Base-by-base conservation (phyloP, 2,797 vertebrate genomes). In the Gouania willdenowi region DNA sequence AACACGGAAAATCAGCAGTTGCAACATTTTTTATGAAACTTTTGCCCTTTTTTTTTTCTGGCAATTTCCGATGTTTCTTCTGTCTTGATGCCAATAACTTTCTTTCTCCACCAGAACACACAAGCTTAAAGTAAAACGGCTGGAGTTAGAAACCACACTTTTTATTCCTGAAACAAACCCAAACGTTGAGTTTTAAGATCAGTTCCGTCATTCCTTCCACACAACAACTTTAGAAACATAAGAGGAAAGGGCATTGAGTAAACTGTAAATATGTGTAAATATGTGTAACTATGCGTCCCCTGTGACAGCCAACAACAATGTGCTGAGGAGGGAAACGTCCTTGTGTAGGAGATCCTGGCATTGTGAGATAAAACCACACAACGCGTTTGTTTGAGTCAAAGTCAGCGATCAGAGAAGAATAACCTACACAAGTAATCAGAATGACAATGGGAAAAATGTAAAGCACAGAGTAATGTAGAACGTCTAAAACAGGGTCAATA, bases 341-440 rank as follows among this genome's bases (percentile, higher is more conserved):
- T 82, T 84, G 79, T 88, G 71, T 84, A 66, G 24, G 35, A 83
- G 78, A 86, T 84, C 77, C 82, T 75, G 76, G 81, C 75, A 80
- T 78, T 83, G 77, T 84, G 70, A 69, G 46, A 69, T 56, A 71
- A 65, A 33, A 58, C 45, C 52, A 48, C 64, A 11, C 52, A n/a
- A n/a, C 36, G 60, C 69, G 72, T 71, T 78, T 76, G 76, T 79
- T 43, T 41, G 20, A 66, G 45, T 48, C 49, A 58, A 59, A 61
- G 66, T 58, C 47, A 69, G 37, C 38, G 31, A 47, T 48, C 44
- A 71, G 63, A 51, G 42, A 28, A 38, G 32, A 43, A 41, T n/a
- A 47, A 28, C 45, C 45, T 13, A 62, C 36, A 37, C 66, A 52
- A 35, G 31, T 52, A 73, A 72, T 66, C 70, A 77, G 64, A 63